These are phyloP conservation scores for Paraplagusia blochii DNA, from an alignment of 2,113 vertebrate genomes.

Conservation along the genomic window DNA sequence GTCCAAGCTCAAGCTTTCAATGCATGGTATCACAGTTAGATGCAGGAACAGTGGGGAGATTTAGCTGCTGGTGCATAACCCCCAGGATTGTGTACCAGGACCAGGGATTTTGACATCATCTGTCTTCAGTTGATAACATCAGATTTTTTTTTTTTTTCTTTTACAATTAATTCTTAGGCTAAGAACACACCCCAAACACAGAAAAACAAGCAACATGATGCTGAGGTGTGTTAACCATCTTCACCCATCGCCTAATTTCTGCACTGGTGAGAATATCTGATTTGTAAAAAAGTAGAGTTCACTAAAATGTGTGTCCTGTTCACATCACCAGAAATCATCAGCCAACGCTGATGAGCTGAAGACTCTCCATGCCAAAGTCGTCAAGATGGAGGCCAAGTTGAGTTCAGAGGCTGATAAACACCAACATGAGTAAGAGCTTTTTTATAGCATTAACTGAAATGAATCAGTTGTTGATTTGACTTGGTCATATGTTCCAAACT, in stretches of 20 bases:
- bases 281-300: too few species aligned
- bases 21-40: too few species aligned
- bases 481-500: neutral
- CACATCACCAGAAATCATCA: slow-evolving; percentile 61
- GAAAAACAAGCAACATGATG: slow-evolving; percentile 41
- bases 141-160: too few species aligned
- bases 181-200: slow-evolving; percentile 66
- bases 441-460: neutral
- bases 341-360: slow-evolving; percentile 79
- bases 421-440: slow-evolving; percentile 77
- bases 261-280: neutral
- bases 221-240: slow-evolving; percentile 43
- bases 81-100: too few species aligned
- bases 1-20: too few species aligned
- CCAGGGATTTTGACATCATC: too few species aligned
- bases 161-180: too few species aligned
- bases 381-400: slow-evolving; percentile 80
- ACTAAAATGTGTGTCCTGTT: neutral
- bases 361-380: slow-evolving; percentile 75
- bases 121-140: too few species aligned
- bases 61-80: too few species aligned
- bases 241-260: neutral
- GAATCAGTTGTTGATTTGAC: too few species aligned
- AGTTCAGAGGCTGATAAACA: slow-evolving; percentile 72
- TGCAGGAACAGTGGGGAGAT: too few species aligned